A percentile compares a stretch with the other conserved stretches of the same genome.
These are phyloP conservation scores for Altica lythri DNA, from an alignment of 2,888 invertebrate genomes.

Conservation along the genomic window DNA sequence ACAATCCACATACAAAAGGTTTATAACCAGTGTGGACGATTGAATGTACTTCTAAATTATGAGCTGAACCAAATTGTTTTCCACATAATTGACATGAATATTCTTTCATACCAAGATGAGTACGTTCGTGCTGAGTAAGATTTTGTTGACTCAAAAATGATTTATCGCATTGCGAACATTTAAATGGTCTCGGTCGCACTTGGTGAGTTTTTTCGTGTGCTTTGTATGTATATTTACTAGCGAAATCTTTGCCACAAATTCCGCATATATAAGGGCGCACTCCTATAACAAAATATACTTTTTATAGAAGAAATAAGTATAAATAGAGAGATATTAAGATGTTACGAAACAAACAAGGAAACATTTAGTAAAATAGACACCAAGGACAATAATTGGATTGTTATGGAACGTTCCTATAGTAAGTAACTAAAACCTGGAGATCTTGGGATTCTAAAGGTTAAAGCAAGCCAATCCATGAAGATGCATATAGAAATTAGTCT, in stretches of 20 bases:
- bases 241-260: conserved; percentile 73
- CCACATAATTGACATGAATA: conserved; percentile 72
- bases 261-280: conserved; percentile 69
- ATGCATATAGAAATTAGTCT: too few species aligned
- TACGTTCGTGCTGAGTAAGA: conserved; percentile 74
- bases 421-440: too few species aligned
- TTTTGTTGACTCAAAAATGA: conserved; percentile 79
- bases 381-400: too few species aligned
- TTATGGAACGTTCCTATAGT: too few species aligned
- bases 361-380: too few species aligned
- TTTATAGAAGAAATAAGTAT: too few species aligned
- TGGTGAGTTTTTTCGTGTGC: conserved; percentile 76
- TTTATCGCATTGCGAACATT: conserved; percentile 71
- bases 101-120: conserved; percentile 73
- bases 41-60: conserved; percentile 73
- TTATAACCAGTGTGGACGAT: conserved; percentile 78
- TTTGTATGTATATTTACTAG: conserved; percentile 78
- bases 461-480: too few species aligned
- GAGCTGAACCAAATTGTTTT: conserved; percentile 78
- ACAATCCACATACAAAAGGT: conserved; percentile 71
- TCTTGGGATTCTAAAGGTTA: too few species aligned
- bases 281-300: conserved; percentile 52
- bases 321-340: too few species aligned
- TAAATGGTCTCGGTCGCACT: conserved; percentile 70
- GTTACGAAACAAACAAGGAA: too few species aligned